A percentile compares a stretch with the other conserved stretches of the same genome.
phyloP scores from a whole-genome alignment of 2,888 invertebrate species.

The Salticus scenicus region DNA sequence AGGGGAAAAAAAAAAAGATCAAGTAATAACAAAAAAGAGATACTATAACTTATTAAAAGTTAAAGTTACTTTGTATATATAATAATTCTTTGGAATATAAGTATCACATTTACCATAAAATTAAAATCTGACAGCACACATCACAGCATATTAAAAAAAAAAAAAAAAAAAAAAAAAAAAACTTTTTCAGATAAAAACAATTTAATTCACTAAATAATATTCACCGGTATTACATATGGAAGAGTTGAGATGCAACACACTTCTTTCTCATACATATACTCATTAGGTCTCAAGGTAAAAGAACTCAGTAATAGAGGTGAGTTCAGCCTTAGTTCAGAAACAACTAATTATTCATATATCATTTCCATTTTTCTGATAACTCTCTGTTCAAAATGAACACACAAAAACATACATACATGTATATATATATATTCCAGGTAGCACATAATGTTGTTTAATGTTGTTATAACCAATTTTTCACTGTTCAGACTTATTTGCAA shows the following conservation, averaged over 20 bases:
- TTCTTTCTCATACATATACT: not conserved
- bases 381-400: too few species aligned
- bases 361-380: too few species aligned
- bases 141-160: not conserved
- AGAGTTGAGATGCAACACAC: not conserved
- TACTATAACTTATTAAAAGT: not conserved
- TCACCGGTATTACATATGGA: conserved; percentile 10
- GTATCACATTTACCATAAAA: conserved; percentile 37
- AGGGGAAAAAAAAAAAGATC: too few species aligned
- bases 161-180: too few species aligned
- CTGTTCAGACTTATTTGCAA: too few species aligned
- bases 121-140: conserved; percentile 5
- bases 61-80: not conserved
- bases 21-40: too few species aligned
- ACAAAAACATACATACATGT: too few species aligned
- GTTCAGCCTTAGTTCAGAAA: not conserved
- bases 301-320: not conserved
- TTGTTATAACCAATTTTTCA: too few species aligned
- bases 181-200: not conserved
- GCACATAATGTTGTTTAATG: too few species aligned
- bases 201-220: not conserved
- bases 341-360: too few species aligned
- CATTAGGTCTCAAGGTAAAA: not conserved
- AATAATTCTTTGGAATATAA: conserved; percentile 55
- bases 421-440: too few species aligned